phyloP scores from a whole-genome alignment of 1,140 invertebrate species.

The Pseudomyrmex concolor region DNA sequence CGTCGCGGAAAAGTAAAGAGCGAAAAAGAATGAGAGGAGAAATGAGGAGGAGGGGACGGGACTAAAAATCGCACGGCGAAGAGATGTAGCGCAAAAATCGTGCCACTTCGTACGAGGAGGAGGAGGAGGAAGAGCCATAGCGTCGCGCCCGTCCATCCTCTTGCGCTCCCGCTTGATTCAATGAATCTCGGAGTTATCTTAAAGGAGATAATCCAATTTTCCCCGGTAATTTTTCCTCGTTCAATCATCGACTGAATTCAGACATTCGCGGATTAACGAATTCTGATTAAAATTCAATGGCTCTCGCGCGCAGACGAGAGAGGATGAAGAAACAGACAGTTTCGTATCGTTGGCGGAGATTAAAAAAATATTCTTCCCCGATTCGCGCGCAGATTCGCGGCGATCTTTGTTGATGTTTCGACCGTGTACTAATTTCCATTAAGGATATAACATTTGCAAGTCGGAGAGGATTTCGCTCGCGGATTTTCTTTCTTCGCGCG shows the following conservation, averaged over 20 bases:
- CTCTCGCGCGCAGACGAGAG: neutral
- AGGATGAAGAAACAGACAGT: too few relatives aligned
- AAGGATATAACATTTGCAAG: slow-evolving; percentile 46
- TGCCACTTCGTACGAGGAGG: slow-evolving; percentile 37
- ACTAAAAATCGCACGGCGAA: slow-evolving; percentile 29
- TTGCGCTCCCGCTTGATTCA: slow-evolving; percentile 63
- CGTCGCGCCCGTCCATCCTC: neutral
- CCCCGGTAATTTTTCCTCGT: slow-evolving; percentile 1
- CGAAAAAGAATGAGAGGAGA: slow-evolving; percentile 23
- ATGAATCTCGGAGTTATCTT: slow-evolving; percentile 76
- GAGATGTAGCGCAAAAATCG: slow-evolving; percentile 54
- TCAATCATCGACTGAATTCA: slow-evolving; percentile 10
- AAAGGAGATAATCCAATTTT: slow-evolving; percentile 68
- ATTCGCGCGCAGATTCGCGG: neutral
- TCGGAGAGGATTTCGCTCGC: slow-evolving; percentile 2
- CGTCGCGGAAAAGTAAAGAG: slow-evolving; percentile 19
- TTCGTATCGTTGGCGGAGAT: slow-evolving; percentile 15
- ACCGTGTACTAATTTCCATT: slow-evolving; percentile 23
- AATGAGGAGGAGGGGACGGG: neutral
- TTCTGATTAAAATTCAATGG: neutral
- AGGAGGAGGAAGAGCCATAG: slow-evolving; percentile 1
- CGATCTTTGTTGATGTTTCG: neutral
- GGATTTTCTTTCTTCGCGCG: neutral
- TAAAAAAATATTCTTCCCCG: slow-evolving; percentile 26
- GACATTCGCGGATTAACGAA: slow-evolving; percentile 7